These are phyloP conservation scores for Anguilla obscura DNA, from an alignment of 2,797 vertebrate species.

Conservation along the genomic window DNA sequence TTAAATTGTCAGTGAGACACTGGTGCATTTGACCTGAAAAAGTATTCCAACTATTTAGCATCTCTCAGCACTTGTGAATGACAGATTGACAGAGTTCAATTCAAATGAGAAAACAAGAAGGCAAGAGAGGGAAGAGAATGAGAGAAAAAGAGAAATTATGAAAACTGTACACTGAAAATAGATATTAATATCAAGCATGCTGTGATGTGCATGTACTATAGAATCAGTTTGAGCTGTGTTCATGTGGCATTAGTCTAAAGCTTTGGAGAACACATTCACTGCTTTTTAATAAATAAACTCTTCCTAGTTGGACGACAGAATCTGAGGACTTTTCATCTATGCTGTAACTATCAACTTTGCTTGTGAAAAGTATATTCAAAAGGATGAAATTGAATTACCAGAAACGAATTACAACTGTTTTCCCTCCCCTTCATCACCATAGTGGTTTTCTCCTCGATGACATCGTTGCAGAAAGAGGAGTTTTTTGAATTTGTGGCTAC, in stretches of 20 bases:
- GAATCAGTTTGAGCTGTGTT: background rate
- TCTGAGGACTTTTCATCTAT: background rate
- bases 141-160: background rate
- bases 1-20: background rate
- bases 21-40: background rate
- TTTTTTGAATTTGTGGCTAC: constrained; percentile 81
- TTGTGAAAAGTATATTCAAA: background rate
- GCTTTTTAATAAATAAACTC: background rate
- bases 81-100: background rate
- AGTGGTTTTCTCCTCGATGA: constrained; percentile 80
- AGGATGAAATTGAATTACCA: background rate
- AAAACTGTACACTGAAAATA: background rate
- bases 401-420: constrained; percentile 8
- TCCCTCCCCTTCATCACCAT: constrained; percentile 23
- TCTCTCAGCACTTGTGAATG: background rate
- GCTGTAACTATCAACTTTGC: background rate
- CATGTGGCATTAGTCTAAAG: background rate
- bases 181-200: background rate
- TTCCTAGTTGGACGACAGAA: background rate
- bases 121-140: background rate
- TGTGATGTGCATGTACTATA: background rate
- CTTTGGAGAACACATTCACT: background rate
- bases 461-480: constrained; percentile 84
- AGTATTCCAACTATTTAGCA: background rate
- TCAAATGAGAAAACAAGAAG: background rate